A percentile compares a stretch with the other conserved stretches of the same genome.
These are phyloP conservation scores for Uria aalge DNA, from an alignment of 2,113 vertebrate genomes.

Conservation along the genomic window DNA sequence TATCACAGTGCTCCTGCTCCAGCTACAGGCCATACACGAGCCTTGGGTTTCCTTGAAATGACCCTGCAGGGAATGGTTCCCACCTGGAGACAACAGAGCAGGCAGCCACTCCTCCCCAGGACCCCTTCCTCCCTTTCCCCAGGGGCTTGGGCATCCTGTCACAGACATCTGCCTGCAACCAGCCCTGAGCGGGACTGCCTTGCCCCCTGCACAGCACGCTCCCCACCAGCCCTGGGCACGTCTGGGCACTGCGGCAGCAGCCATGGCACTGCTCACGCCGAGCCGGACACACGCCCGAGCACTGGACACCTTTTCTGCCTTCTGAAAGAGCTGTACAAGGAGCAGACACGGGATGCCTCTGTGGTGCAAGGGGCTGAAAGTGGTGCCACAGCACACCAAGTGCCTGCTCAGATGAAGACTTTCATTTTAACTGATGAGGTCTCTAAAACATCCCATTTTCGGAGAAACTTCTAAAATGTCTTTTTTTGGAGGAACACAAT, in stretches of 20 bases:
- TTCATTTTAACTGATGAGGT: not conserved
- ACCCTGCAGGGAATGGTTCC: not conserved
- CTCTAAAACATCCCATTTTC: not conserved
- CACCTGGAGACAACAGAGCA: not conserved
- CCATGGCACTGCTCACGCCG: rapidly evolving
- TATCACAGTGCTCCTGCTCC: not conserved
- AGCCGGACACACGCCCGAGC: rapidly evolving
- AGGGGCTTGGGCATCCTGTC: not conserved
- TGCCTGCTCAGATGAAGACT: not conserved
- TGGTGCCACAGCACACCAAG: not conserved
- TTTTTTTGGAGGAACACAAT: not conserved
- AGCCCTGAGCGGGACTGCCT: not conserved
- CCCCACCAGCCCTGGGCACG: no score
- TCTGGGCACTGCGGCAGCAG: not conserved
- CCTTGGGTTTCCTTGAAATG: not conserved
- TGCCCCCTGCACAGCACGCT: not conserved
- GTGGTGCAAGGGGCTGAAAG: not conserved
- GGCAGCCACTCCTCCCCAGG: not conserved
- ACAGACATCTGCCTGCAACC: not conserved
- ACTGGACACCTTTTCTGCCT: not conserved
- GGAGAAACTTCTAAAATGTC: not conserved
- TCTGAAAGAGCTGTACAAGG: not conserved
- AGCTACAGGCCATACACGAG: not conserved
- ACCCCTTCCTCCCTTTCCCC: not conserved
- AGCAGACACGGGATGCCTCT: not conserved